phyloP scores from a whole-genome alignment of 2,888 invertebrate genomes.

The Bombylius discolor region DNA sequence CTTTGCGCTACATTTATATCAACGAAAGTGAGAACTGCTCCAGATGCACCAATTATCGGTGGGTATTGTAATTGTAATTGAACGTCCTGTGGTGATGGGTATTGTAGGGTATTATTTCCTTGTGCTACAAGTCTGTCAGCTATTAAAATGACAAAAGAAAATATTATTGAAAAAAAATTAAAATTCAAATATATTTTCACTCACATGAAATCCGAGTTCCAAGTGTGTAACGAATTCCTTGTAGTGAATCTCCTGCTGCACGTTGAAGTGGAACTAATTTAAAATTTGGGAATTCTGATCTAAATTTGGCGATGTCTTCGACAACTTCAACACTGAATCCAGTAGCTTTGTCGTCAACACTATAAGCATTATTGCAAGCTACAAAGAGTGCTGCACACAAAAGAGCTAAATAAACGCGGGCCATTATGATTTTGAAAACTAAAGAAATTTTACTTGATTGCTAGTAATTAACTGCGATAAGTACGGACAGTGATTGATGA shows the following conservation, averaged over 20 bases:
- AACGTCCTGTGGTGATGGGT: conserved; percentile 24
- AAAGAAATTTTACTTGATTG: too few species aligned
- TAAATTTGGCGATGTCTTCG: background rate
- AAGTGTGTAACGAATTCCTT: background rate
- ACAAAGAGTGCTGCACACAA: background rate
- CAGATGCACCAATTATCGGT: conserved; percentile 18
- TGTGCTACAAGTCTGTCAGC: conserved; percentile 28
- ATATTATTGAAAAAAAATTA: background rate
- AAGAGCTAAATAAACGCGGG: background rate
- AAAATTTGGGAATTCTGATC: background rate
- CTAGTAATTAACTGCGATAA: too few species aligned
- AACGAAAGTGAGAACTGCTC: conserved; percentile 25
- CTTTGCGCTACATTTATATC: conserved; percentile 27
- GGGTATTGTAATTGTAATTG: conserved; percentile 29
- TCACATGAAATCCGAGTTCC: background rate
- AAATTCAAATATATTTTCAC: too few species aligned
- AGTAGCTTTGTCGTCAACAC: background rate
- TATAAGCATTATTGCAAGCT: background rate
- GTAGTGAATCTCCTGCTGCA: background rate
- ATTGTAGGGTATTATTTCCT: conserved; percentile 21
- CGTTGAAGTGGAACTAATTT: background rate
- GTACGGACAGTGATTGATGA: too few species aligned
- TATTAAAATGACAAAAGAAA: conserved; percentile 11
- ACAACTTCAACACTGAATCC: background rate
- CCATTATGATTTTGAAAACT: too few species aligned